phyloP scores from a whole-genome alignment of 1,140 invertebrate genomes.

The Temnothorax nylanderi region DNA sequence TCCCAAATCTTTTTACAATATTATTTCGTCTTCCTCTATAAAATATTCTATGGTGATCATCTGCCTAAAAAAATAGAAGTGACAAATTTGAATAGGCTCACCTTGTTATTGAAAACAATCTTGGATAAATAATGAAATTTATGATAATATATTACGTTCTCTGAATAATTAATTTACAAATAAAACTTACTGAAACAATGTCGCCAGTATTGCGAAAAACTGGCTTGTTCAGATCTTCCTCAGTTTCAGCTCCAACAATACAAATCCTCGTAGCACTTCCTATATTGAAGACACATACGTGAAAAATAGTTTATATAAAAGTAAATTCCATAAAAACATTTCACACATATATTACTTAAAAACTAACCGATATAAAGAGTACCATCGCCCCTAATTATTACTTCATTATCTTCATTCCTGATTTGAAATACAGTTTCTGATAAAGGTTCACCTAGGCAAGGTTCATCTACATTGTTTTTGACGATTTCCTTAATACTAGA shows the following conservation, averaged over 20 bases:
- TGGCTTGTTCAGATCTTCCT: conserved; percentile 77
- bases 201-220: conserved; percentile 90
- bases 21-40: conserved; percentile 89
- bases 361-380: conserved; percentile 87
- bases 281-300: conserved; percentile 77
- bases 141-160: not conserved
- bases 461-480: conserved; percentile 59
- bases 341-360: conserved; percentile 46
- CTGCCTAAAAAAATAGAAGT: conserved; percentile 77
- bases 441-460: conserved; percentile 87
- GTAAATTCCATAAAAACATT: not conserved
- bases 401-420: conserved; percentile 75
- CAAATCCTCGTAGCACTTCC: conserved; percentile 88
- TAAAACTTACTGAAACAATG: conserved; percentile 82
- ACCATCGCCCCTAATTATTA: conserved; percentile 83
- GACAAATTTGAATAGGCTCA: not conserved
- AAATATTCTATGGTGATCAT: conserved; percentile 85
- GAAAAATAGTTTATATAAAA: conserved; percentile 23
- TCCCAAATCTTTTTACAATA: conserved; percentile 91
- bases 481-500: conserved; percentile 88
- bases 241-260: conserved; percentile 86
- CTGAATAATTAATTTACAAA: not conserved
- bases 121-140: not conserved
- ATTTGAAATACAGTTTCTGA: conserved; percentile 88
- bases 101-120: conserved; percentile 26